A percentile compares a stretch with the other conserved stretches of the same genome.
Evolutionary conservation across 2,797 vertebrate genomes (phyloP).

Genomic region (Microctenopoma stevenorrisi): DNA sequence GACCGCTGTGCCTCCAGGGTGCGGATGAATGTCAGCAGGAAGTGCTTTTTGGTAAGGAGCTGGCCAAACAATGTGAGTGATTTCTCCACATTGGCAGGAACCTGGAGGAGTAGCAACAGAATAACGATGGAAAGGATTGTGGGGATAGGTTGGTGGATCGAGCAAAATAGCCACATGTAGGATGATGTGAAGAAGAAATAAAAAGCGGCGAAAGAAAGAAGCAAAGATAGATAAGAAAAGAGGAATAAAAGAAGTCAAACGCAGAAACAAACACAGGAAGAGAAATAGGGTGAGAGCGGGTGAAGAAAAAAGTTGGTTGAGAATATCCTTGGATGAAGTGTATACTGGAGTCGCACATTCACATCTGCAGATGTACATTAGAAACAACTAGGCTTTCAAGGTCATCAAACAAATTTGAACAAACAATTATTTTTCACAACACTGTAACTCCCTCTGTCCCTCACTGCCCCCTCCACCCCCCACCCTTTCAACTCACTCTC

Average conservation of each 20-base stretch:
- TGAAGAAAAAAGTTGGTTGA: constrained; percentile 32
- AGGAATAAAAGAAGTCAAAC: not conserved
- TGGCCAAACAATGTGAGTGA: constrained; percentile 95
- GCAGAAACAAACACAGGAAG: not conserved
- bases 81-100: constrained; percentile 97
- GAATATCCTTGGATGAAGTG: constrained; percentile 33
- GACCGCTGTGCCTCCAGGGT: constrained; percentile 96
- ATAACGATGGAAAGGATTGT: constrained; percentile 24
- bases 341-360: constrained; percentile 14
- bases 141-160: not conserved
- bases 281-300: constrained; percentile 9
- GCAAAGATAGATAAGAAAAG: not conserved
- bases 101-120: constrained; percentile 75
- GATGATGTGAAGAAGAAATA: constrained; percentile 6
- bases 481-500: constrained; percentile 18
- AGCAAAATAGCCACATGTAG: constrained; percentile 9
- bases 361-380: not conserved
- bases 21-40: constrained; percentile 97
- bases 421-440: too few species aligned
- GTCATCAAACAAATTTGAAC: too few species aligned
- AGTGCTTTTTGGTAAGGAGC: constrained; percentile 98
- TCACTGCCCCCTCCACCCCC: not conserved
- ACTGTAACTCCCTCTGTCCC: constrained; percentile 6
- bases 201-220: constrained; percentile 7
- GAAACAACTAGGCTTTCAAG: too few species aligned